A percentile compares a stretch with the other conserved stretches of the same genome.
Evolutionary conservation across 2,888 invertebrate species (phyloP).

Genomic region (Drosophila anomelani): DNA sequence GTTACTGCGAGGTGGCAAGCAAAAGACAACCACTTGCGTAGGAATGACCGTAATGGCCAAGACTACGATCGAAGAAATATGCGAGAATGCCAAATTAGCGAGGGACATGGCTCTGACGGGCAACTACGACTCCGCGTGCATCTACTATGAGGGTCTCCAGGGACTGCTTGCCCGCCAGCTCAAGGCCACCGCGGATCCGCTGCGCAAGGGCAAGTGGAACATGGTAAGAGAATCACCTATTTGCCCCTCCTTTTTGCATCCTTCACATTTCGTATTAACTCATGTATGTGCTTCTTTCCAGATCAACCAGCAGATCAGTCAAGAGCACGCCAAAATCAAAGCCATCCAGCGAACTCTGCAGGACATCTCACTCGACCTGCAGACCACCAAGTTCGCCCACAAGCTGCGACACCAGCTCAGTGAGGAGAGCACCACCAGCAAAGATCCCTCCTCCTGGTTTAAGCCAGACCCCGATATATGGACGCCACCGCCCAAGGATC

Average conservation of each 20-base stretch:
- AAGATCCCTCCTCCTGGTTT: conserved; percentile 86
- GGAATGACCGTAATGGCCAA: conserved; percentile 92
- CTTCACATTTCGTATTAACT: neutral
- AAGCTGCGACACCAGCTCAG: conserved; percentile 82
- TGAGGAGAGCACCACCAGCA: conserved; percentile 76
- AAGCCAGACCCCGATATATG: conserved; percentile 92
- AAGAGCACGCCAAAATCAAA: conserved; percentile 96
- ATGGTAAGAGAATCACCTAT: conserved; percentile 86
- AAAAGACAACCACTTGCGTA: conserved; percentile 85
- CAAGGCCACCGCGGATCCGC: conserved; percentile 91
- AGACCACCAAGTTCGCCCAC: conserved; percentile 85
- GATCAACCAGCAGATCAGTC: conserved; percentile 94
- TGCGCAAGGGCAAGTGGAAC: conserved; percentile 95
- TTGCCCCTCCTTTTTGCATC: neutral
- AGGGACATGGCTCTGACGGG: conserved; percentile 97
- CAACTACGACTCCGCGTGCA: conserved; percentile 95
- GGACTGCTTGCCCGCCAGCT: conserved; percentile 95
- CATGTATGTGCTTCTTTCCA: conserved; percentile 77
- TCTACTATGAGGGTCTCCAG: conserved; percentile 84
- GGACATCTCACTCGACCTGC: conserved; percentile 84
- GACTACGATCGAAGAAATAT: conserved; percentile 94
- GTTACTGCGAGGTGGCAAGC: conserved; percentile 85
- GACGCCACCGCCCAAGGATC: conserved; percentile 89
- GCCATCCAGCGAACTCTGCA: conserved; percentile 85
- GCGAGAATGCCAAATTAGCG: conserved; percentile 97